Evolutionary conservation across 2,797 vertebrate genomes (phyloP).

Genomic region (Hypotaenidia okinawae): DNA sequence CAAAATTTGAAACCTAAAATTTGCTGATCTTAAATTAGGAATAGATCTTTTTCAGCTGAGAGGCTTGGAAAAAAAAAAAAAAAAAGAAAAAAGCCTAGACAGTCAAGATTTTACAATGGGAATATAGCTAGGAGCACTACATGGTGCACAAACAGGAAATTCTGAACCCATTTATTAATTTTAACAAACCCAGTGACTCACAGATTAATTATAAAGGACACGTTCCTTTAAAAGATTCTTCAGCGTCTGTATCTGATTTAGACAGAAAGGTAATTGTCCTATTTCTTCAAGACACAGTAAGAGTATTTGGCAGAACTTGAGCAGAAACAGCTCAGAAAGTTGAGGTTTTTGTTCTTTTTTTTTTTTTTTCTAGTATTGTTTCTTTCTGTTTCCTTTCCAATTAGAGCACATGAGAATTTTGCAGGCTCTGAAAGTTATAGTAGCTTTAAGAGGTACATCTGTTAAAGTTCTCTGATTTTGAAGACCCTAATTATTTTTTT

Average conservation of each 20-base stretch:
- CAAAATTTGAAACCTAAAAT: neutral
- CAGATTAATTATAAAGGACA: conserved; percentile 1
- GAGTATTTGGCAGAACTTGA: neutral
- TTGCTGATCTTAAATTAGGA: neutral
- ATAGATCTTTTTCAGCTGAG: conserved; percentile 8
- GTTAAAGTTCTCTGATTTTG: neutral
- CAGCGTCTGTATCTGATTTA: neutral
- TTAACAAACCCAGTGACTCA: neutral
- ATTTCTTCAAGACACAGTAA: neutral
- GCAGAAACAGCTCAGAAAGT: neutral
- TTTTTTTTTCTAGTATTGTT: neutral
- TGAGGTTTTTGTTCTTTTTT: neutral
- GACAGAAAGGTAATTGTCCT: neutral
- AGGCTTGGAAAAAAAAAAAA: neutral
- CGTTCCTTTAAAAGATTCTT: neutral
- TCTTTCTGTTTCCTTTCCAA: neutral
- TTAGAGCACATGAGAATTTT: neutral
- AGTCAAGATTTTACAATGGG: neutral
- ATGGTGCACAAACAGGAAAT: neutral
- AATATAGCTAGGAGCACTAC: neutral
- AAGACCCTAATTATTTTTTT: neutral
- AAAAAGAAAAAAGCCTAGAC: neutral
- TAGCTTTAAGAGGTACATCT: neutral
- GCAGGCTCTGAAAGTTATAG: neutral
- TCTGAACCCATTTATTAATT: neutral